Evolutionary conservation across 2,797 vertebrate species (phyloP).

Genomic region (Hydrocynus forskahlii): DNA sequence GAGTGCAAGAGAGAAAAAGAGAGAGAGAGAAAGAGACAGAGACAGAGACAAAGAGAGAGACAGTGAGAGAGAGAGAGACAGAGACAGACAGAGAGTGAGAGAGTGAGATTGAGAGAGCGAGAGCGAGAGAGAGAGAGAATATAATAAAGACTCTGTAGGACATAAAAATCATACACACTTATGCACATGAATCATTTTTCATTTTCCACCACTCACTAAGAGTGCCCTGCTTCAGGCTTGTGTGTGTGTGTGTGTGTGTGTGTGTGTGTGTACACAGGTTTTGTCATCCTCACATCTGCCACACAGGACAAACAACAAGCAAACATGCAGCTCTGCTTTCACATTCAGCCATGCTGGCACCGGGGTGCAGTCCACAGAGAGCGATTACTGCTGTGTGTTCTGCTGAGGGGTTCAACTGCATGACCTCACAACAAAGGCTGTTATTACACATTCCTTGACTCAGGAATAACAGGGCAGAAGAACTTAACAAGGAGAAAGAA

Average conservation of each 20-base stretch:
- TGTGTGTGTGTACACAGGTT: constrained; percentile 15
- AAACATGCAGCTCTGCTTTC: constrained; percentile 8
- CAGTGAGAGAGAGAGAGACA: too few relatives aligned
- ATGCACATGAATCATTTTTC: constrained; percentile 39
- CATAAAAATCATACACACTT: constrained; percentile 20
- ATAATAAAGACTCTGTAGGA: constrained; percentile 10
- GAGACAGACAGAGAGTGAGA: too few relatives aligned
- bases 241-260: background rate
- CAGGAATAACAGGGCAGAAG: constrained; percentile 25
- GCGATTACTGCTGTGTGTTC: constrained; percentile 1
- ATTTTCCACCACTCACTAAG: constrained; percentile 8
- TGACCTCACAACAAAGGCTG: constrained; percentile 26
- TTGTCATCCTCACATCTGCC: constrained; percentile 5
- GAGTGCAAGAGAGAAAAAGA: too few relatives aligned
- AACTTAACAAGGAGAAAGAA: constrained; percentile 30
- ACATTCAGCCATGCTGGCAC: background rate
- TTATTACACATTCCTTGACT: constrained; percentile 30
- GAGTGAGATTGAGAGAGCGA: too few relatives aligned
- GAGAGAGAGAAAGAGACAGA: too few relatives aligned
- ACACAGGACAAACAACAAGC: constrained; percentile 8
- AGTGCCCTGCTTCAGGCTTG: background rate
- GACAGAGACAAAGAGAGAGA: too few relatives aligned
- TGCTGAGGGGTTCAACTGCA: background rate
- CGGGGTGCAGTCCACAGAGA: background rate
- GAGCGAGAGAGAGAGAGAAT: background rate